These are phyloP conservation scores for Emberiza fucata DNA, from an alignment of 2,113 vertebrate species.

Conservation along the genomic window DNA sequence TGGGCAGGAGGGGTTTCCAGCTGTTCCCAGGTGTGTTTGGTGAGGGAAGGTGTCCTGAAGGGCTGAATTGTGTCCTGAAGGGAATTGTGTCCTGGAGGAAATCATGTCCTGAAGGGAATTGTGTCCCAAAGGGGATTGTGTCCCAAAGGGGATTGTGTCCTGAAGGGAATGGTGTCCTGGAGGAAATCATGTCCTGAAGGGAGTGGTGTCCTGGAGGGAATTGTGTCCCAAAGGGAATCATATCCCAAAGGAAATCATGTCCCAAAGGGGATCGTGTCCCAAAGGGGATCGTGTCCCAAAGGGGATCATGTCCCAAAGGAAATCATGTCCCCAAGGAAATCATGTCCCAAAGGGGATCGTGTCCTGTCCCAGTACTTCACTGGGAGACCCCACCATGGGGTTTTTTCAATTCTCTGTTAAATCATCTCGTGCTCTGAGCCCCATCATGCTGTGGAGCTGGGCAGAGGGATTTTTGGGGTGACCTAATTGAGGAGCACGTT, in stretches of 20 bases:
- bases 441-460: neutral
- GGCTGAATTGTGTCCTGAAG: accelerated
- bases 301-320: accelerated
- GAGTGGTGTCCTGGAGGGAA: accelerated
- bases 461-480: neutral
- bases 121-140: accelerated
- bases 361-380: neutral
- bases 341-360: accelerated
- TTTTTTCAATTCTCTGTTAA: neutral
- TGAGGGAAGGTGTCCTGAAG: neutral
- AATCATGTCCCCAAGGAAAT: accelerated
- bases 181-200: neutral
- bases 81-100: neutral
- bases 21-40: neutral
- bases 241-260: accelerated
- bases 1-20: neutral
- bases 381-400: neutral
- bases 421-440: accelerated
- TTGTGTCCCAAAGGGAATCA: accelerated
- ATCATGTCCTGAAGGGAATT: neutral
- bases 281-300: neutral
- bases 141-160: neutral
- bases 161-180: accelerated
- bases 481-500: neutral
- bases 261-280: neutral